Base-by-base conservation (phyloP, 35 echinoderm and acorn worm species). In the Anneissia japonica region DNA sequence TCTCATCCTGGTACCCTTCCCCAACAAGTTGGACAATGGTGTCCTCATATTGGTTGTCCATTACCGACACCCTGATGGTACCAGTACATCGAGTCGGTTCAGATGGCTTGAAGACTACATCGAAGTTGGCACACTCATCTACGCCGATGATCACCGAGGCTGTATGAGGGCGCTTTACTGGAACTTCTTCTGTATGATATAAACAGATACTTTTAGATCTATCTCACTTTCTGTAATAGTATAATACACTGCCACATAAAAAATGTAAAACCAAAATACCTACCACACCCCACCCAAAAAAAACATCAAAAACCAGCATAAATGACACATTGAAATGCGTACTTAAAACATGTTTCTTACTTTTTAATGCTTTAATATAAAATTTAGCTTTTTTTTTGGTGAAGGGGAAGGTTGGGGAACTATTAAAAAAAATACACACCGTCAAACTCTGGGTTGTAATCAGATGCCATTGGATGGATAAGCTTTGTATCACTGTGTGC, bases 21-120 rank as follows among this genome's bases (percentile, higher is more conserved):
- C 96, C 96, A 9, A 99, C 92, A 38, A 99, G 86, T 89, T 99
- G 96, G 46, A 99, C 91, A 23, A 89, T 76, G 10, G 89, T 85
- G 84, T 99, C 92, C 84, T 99, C 96, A 72, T 94, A 99, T 80
- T 99, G 96, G 79, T 99, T 99, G 79, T 99, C 96, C 10, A 82
- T 78, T 35, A 99, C 92, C 0, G 92, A 89, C 39, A 94, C 83
- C 39, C 89, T 90, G 35, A 99, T 86, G 37, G 81, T 43, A 16
- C 84, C 96, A 32, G 83, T 79, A 39, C 77, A 86, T 30, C 92
- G 92, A 4, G 37, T 39, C 31, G 81, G 40, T 26, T 28, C 39
- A 31, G 39, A 74, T 46, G 96, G 88, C 39, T 86, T 91, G 89
- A 94, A 94, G 35, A 87, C 64, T 79, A 94, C 92, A 21, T 94